These are phyloP conservation scores for Uria aalge DNA, from an alignment of 2,113 vertebrate species.

Conservation along the genomic window DNA sequence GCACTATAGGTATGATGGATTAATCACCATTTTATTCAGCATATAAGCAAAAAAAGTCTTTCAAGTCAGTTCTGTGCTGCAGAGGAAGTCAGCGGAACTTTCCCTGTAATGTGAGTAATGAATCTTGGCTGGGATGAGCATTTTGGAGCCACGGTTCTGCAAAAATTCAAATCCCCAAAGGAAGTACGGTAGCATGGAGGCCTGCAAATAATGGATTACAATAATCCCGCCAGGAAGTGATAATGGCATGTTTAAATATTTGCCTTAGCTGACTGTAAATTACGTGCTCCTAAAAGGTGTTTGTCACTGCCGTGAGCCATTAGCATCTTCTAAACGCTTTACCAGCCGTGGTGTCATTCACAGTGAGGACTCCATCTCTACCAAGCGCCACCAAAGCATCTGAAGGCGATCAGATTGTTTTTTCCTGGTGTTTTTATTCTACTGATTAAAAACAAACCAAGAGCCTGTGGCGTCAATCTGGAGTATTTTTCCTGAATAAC, in stretches of 20 bases:
- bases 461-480: not conserved
- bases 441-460: not conserved
- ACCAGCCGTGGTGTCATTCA: not conserved
- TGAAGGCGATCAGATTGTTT: not conserved
- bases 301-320: not conserved
- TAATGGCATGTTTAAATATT: slow-evolving; percentile 57
- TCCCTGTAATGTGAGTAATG: slow-evolving; percentile 58
- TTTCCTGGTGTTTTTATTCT: not conserved
- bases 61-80: not conserved
- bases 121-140: slow-evolving; percentile 60
- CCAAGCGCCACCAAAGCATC: not conserved
- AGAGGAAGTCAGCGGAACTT: slow-evolving; percentile 49
- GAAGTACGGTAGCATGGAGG: slow-evolving; percentile 52
- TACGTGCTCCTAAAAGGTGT: slow-evolving; percentile 20
- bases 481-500: not conserved
- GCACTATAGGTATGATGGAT: not conserved
- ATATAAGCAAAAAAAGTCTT: not conserved
- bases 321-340: slow-evolving; percentile 40
- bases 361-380: not conserved
- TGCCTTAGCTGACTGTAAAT: slow-evolving; percentile 59
- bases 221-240: slow-evolving; percentile 69
- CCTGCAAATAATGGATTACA: slow-evolving; percentile 61
- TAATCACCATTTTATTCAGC: not conserved
- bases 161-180: slow-evolving; percentile 65
- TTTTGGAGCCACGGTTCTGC: slow-evolving; percentile 59